Base-by-base conservation (phyloP, 1,140 invertebrate species). In the Drosophila pachea region DNA sequence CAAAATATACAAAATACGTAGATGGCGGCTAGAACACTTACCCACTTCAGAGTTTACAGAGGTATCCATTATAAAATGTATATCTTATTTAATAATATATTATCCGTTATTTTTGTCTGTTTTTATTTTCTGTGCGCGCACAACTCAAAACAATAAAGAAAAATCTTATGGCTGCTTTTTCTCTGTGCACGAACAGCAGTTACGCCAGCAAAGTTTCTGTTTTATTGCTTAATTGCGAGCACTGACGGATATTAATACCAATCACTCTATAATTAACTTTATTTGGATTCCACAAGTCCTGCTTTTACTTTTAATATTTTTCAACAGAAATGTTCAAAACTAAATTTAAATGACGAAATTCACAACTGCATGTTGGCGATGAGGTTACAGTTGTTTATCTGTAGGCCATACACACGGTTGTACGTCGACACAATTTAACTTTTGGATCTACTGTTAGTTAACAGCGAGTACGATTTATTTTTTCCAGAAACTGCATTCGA, bases 1-100 rank as follows among this genome's bases (percentile, higher is more conserved):
- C 72, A 64, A 86, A 86, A 75, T 81, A 73, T 11, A 59, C 78
- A 53, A 62, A 45, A 54, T 66, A 50, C 47, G 48, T 54, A 42
- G 32, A 36, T 22, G 7, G 36, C 7, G 9, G 43, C 33, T 7
- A 5, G 12, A 9, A 4, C 22, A 63, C 79, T 84, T 50, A 84
- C 79, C 81, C 14, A 79, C 54, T 53, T 74, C 66, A 16, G 66
- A 56, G 52, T 47, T 49, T 5, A 42, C 59, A 35, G 36, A 67
- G 9, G 62, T 64, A 33, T 84, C 65, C 79, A 86, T 86, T 35
- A 33, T 22, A 22, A 22, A 22, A 22, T 22, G 22, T 22, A 22
- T 22, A 22, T 22, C 22, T 45, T n/a, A 11, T 12, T 29, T 42
- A 43, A 43, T 32, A 33, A 29, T 8, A 0, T 5, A 47, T 11